Evolutionary conservation across 2,113 vertebrate species (phyloP).

Genomic region (Clarias macrocephalus): DNA sequence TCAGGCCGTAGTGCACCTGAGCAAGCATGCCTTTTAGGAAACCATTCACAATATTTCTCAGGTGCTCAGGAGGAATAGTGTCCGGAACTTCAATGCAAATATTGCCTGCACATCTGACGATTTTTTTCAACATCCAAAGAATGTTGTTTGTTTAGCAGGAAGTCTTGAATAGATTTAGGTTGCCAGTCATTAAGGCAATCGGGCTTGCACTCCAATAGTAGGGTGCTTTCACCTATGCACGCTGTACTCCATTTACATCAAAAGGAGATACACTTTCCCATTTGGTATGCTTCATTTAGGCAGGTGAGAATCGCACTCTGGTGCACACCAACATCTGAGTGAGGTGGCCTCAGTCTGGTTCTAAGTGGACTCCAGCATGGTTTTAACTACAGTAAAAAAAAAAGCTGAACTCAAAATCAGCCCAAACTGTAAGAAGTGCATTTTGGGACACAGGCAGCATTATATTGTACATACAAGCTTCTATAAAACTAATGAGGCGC

Average conservation of each 20-base stretch:
- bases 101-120: neutral
- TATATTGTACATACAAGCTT: neutral
- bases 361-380: neutral
- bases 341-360: neutral
- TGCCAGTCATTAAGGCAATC: neutral
- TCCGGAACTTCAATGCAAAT: neutral
- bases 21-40: slow-evolving; percentile 2
- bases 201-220: neutral
- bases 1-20: slow-evolving; percentile 2
- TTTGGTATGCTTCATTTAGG: neutral
- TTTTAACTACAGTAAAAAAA: neutral
- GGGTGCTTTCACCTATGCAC: neutral
- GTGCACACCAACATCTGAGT: neutral
- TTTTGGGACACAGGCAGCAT: neutral
- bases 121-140: neutral
- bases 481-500: neutral
- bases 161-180: neutral
- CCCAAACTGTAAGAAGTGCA: neutral
- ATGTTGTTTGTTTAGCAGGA: neutral
- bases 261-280: neutral
- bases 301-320: neutral
- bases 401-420: neutral
- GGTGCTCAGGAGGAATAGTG: neutral
- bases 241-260: neutral
- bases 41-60: slow-evolving; percentile 1